Evolutionary conservation across 2,888 invertebrate species (phyloP).

Genomic region (Sarcophaga variegata): DNA sequence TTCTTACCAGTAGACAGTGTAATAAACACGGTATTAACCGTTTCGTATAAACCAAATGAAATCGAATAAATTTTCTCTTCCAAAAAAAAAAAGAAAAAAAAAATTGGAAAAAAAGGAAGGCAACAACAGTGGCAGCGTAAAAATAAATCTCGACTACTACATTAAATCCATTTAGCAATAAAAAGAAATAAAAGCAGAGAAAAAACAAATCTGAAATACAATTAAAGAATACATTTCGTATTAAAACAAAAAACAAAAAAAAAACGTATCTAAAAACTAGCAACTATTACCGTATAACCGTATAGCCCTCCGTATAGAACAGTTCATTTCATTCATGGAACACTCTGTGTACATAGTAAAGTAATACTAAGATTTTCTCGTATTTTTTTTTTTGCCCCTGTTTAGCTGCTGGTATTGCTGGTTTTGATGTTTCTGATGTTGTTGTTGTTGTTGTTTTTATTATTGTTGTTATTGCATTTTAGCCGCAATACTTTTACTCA

Average conservation of each 20-base stretch:
- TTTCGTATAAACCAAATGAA: constrained; percentile 7
- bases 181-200: constrained; percentile 2
- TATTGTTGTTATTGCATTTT: constrained; percentile 53
- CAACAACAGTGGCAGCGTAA: no score
- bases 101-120: background rate
- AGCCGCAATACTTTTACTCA: constrained; percentile 62
- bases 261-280: background rate
- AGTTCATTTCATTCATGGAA: constrained; percentile 22
- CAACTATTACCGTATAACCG: constrained; percentile 23
- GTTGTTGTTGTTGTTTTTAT: constrained; percentile 34
- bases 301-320: background rate
- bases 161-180: constrained; percentile 39
- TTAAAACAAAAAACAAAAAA: constrained; percentile 40
- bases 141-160: constrained; percentile 10
- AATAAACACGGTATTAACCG: background rate
- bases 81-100: no score
- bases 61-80: constrained; percentile 10
- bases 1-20: background rate
- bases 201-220: constrained; percentile 40
- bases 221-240: constrained; percentile 55
- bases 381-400: no score
- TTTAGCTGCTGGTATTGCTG: background rate
- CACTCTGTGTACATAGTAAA: constrained; percentile 26
- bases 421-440: constrained; percentile 6
- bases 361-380: constrained; percentile 33